A percentile compares a stretch with the other conserved stretches of the same genome.
Conservation (phyloP, 2,888 invertebrate genomes). For the Alcis repandata region DNA sequence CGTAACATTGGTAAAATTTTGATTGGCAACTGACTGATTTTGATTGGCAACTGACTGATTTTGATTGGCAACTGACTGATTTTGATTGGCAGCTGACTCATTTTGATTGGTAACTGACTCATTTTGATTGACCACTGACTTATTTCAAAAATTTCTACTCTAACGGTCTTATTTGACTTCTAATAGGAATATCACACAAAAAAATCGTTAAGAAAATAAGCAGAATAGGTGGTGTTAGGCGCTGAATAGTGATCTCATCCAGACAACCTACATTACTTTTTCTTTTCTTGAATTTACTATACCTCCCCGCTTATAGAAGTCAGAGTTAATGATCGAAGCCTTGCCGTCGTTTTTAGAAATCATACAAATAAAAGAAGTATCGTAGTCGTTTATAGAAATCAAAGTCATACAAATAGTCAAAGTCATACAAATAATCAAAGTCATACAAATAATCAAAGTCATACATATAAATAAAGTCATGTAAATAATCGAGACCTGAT, state of each 20-base stretch:
- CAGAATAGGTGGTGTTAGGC: background rate
- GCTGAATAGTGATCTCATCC: conserved; percentile 7
- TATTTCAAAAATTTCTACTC: too few relatives aligned
- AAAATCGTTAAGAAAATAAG: background rate
- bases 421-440: background rate
- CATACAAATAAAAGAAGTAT: background rate
- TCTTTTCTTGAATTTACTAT: conserved; percentile 1
- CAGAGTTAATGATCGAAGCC: background rate
- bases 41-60: too few relatives aligned
- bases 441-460: background rate
- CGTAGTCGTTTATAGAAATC: background rate
- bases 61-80: too few relatives aligned
- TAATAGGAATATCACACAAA: background rate
- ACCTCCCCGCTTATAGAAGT: conserved; percentile 9
- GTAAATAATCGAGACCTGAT: background rate
- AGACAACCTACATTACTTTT: background rate
- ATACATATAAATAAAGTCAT: background rate
- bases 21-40: too few relatives aligned
- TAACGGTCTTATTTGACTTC: background rate
- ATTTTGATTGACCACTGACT: too few relatives aligned
- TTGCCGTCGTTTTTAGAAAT: background rate
- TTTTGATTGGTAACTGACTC: too few relatives aligned
- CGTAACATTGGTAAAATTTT: too few relatives aligned
- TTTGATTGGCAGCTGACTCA: too few relatives aligned
- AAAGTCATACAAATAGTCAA: background rate